Evolutionary conservation across 2,888 invertebrate genomes (phyloP), one percentile per base, ranked within the genome.

Genomic region (Ennomos erosarius): DNA sequence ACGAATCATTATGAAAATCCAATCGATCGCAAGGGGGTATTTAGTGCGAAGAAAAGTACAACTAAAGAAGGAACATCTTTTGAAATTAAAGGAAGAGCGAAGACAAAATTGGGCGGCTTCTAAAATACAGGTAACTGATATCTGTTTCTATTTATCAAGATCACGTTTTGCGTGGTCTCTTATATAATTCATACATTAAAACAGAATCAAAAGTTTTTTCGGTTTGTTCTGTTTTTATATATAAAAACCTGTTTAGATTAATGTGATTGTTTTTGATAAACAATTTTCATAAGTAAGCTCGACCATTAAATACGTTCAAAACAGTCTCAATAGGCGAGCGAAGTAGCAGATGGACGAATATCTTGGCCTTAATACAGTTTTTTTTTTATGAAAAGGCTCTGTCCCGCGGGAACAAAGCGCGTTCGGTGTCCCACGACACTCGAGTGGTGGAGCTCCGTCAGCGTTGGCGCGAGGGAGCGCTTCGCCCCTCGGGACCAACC

Each of bases 111-210:
- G 86, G 64, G 95, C 96, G 5, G 95, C 94, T 10, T 88, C 88
- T 1, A 92, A 93, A 73, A 96, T 96, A 71, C 96, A 96, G 92
- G 93, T 94, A 75, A 74, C 37, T 45, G 10, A 12, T 42, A 39
- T 16, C 4, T 11, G 33, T 38, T 16, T 26, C 26, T 26, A 26
- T 0, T 1, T 5, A 26, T 26, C 4, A 4, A 3, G 4, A 1
- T 26, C n/a, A n/a, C n/a, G n/a, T n/a, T n/a, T n/a, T n/a, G 16
- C 16, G 16, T 16, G 16, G 16, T 3, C 16, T n/a, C n/a, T n/a
- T n/a, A n/a, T n/a, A n/a, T n/a, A n/a, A n/a, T n/a, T n/a, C n/a
- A n/a, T n/a, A n/a, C n/a, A n/a, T n/a, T n/a, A n/a, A n/a, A n/a
- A n/a, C n/a, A n/a, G n/a, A n/a, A n/a, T n/a, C n/a, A n/a, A n/a